Percentiles rank a stretch among this genome's conserved stretches.
Conservation (phyloP, 2,888 invertebrate species). For the Belgica antarctica region DNA sequence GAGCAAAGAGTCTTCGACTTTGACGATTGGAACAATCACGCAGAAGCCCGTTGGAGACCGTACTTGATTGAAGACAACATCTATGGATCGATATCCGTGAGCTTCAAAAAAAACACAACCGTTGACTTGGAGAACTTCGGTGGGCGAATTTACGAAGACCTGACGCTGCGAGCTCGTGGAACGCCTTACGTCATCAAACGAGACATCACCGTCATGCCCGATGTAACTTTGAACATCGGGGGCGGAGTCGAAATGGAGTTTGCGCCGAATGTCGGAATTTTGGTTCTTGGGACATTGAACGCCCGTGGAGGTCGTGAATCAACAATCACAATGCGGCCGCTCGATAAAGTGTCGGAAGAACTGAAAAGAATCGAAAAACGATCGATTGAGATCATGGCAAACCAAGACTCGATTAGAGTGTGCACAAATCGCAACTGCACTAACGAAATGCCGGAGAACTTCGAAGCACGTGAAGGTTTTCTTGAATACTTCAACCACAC, state of each 20-base stretch:
- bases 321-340: constrained; percentile 76
- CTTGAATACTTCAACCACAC: constrained; percentile 93
- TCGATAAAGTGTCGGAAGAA: constrained; percentile 48
- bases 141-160: constrained; percentile 69
- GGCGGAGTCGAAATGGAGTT: constrained; percentile 92
- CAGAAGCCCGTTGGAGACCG: constrained; percentile 86
- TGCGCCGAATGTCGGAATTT: constrained; percentile 90
- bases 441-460: constrained; percentile 58
- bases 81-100: constrained; percentile 72
- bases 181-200: constrained; percentile 77
- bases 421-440: constrained; percentile 75
- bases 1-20: constrained; percentile 90
- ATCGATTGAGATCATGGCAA: constrained; percentile 59
- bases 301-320: constrained; percentile 76
- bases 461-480: constrained; percentile 74
- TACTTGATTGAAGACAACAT: constrained; percentile 76
- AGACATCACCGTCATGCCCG: constrained; percentile 97
- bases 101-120: constrained; percentile 60
- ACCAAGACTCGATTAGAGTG: constrained; percentile 68
- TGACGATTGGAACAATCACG: constrained; percentile 99
- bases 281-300: constrained; percentile 85
- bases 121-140: constrained; percentile 69
- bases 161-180: constrained; percentile 63
- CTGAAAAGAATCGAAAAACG: constrained; percentile 49
- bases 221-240: constrained; percentile 77